These are phyloP conservation scores for Muricea muricata DNA, from an alignment of 92 coral and sea anemone genomes.

Conservation along the genomic window DNA sequence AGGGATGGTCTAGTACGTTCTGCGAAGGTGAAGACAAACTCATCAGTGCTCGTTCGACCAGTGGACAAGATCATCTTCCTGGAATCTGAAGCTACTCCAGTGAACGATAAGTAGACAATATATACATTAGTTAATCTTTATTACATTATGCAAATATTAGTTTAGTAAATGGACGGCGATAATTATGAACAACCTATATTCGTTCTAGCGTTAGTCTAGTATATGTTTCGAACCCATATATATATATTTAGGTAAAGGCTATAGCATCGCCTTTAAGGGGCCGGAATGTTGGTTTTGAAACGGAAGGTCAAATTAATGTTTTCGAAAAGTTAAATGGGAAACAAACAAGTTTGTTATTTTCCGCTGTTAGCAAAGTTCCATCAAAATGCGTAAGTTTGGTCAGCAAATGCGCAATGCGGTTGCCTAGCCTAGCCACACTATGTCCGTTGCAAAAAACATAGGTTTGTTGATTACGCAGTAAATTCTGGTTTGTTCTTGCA, in stretches of 20 bases:
- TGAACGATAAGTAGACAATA: slow-evolving; percentile 43
- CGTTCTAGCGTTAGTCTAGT: background rate
- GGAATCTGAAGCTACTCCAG: slow-evolving; percentile 1
- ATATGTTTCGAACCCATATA: background rate
- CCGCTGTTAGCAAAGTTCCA: background rate
- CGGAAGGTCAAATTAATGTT: background rate
- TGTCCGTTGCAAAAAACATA: too few species aligned
- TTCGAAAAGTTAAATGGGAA: background rate
- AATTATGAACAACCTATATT: background rate
- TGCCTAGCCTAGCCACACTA: too few species aligned
- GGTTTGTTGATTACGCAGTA: too few species aligned
- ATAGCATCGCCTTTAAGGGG: slow-evolving; percentile 56
- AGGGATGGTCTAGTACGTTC: slow-evolving; percentile 56
- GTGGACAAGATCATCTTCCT: slow-evolving; percentile 62
- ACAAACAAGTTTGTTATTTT: background rate
- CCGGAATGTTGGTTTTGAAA: slow-evolving; percentile 53
- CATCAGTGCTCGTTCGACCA: slow-evolving; percentile 40
- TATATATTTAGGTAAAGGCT: background rate
- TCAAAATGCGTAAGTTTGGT: too few species aligned
- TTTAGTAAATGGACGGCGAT: background rate
- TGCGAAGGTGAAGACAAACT: slow-evolving; percentile 58
- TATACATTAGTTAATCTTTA: background rate
- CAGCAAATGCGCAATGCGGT: too few species aligned
- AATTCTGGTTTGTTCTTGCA: too few species aligned
- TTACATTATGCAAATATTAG: background rate